A percentile compares a stretch with the other conserved stretches of the same genome.
Conservation (phyloP, 2,888 invertebrate genomes). For the Parnassius glacialis region DNA sequence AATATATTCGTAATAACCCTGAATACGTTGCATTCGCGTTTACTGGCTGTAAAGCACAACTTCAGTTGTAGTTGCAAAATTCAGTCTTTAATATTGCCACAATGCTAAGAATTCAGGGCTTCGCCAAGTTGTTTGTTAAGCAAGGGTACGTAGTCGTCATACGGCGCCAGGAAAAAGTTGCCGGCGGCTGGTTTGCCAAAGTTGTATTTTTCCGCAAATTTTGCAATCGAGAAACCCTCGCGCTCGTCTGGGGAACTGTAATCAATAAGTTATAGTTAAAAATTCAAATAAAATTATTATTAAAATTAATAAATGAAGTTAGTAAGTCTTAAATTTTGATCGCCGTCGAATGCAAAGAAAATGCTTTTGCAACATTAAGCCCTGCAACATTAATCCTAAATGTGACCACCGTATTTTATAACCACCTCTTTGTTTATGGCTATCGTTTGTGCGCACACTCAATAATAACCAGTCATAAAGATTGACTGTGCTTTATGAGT, state of each 20-base stretch:
- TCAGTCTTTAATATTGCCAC: conserved; percentile 8
- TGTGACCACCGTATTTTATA: too few species aligned
- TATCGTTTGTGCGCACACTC: too few species aligned
- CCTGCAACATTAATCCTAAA: too few species aligned
- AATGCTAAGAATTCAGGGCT: not conserved
- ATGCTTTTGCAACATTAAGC: too few species aligned
- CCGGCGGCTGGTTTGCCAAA: conserved; percentile 72
- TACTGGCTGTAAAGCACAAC: too few species aligned
- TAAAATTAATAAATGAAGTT: too few species aligned
- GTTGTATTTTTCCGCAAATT: conserved; percentile 87
- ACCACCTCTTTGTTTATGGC: too few species aligned
- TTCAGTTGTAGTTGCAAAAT: not conserved
- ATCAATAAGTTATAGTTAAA: conserved; percentile 15
- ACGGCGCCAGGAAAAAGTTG: conserved; percentile 87
- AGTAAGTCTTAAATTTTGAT: too few species aligned
- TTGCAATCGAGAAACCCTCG: conserved; percentile 64
- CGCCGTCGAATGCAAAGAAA: too few species aligned
- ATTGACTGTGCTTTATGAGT: too few species aligned
- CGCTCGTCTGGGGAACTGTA: conserved; percentile 66
- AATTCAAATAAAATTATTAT: too few species aligned
- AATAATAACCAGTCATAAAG: too few species aligned
- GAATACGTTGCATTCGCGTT: not conserved
- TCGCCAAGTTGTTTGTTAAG: conserved; percentile 70
- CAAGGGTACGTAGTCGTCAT: conserved; percentile 88
- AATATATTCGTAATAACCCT: not conserved